Evolutionary conservation across 2,113 vertebrate species (phyloP).

Genomic region (cattle (Bos taurus)): DNA sequence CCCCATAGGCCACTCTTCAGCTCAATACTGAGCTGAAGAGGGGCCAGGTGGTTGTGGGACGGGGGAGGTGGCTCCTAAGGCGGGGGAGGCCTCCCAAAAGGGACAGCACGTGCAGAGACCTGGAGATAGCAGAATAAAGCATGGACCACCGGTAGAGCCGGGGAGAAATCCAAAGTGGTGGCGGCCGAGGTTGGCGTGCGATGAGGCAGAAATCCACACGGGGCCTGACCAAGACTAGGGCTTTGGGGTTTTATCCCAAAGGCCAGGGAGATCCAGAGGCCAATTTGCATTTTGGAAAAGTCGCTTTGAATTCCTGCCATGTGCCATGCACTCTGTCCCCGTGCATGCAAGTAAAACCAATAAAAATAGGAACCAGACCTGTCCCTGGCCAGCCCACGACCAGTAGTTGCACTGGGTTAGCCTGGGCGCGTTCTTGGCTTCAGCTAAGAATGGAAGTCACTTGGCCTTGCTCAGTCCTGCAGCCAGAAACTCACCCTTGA

Average conservation of each 20-base stretch:
- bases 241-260: not conserved
- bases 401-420: accelerated
- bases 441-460: not conserved
- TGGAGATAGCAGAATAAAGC: not conserved
- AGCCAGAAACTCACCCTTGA: not conserved
- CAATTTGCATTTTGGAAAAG: not conserved
- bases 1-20: not conserved
- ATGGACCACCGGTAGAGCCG: not conserved
- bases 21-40: not conserved
- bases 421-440: not conserved
- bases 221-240: accelerated
- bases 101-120: not conserved
- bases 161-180: not conserved
- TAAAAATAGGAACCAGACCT: not conserved
- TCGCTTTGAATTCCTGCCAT: not conserved
- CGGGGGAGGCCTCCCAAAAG: not conserved
- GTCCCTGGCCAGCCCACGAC: not conserved
- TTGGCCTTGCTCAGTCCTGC: not conserved
- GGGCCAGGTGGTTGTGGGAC: not conserved
- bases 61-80: not conserved
- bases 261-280: not conserved
- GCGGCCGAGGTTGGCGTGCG: accelerated
- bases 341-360: not conserved
- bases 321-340: not conserved
- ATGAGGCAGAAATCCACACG: not conserved